Percentiles rank a stretch among this genome's conserved stretches.
phyloP scores from a whole-genome alignment of 2,888 invertebrate genomes.

The Drosophila falleni region DNA sequence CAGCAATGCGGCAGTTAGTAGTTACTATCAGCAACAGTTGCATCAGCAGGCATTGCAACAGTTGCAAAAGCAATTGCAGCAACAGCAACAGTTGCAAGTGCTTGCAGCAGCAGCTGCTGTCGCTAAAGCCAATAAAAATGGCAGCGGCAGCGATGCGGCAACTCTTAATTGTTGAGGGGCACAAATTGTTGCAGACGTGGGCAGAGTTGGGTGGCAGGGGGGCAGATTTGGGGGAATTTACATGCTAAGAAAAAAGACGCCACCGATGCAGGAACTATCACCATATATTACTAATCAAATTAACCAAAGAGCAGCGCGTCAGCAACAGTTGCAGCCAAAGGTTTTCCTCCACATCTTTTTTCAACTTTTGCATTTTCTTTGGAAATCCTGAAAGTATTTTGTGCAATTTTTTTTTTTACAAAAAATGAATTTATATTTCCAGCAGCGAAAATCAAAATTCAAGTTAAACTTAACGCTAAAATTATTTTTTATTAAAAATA shows the following conservation, averaged over 20 bases:
- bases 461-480: slow-evolving; percentile 42
- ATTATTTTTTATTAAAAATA: slow-evolving; percentile 39
- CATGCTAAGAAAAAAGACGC: slow-evolving; percentile 24
- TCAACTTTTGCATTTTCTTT: slow-evolving; percentile 56
- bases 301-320: slow-evolving; percentile 66
- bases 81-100: slow-evolving; percentile 68
- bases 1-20: slow-evolving; percentile 28
- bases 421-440: slow-evolving; percentile 50
- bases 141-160: slow-evolving; percentile 40
- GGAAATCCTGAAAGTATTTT: slow-evolving; percentile 34
- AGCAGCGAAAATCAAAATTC: slow-evolving; percentile 63
- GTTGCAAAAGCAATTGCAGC: slow-evolving; percentile 72
- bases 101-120: slow-evolving; percentile 65
- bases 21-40: slow-evolving; percentile 74
- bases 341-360: background rate
- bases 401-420: slow-evolving; percentile 15
- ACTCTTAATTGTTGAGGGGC: slow-evolving; percentile 51
- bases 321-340: slow-evolving; percentile 13
- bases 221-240: background rate
- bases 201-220: background rate
- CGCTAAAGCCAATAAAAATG: slow-evolving; percentile 42
- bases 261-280: slow-evolving; percentile 11
- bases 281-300: slow-evolving; percentile 68
- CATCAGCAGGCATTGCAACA: slow-evolving; percentile 79
- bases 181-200: background rate